A percentile compares a stretch with the other conserved stretches of the same genome.
Conservation (phyloP, 2,113 vertebrate species). For the Balaenoptera acutorostrata region DNA sequence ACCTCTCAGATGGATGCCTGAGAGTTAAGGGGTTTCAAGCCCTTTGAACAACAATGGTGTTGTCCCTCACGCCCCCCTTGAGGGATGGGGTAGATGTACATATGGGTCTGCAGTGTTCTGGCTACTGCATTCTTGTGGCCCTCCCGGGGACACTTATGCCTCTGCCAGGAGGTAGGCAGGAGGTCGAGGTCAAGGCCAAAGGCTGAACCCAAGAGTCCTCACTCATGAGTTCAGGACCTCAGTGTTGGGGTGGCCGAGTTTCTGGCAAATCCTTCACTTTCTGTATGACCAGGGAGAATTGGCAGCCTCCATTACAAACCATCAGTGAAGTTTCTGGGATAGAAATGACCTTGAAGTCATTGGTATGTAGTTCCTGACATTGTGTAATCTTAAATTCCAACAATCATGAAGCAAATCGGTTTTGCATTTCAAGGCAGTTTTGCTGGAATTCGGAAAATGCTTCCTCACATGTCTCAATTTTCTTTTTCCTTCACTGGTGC, state of each 20-base stretch:
- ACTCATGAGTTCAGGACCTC: not conserved
- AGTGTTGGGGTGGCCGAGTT: not conserved
- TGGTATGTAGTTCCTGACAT: not conserved
- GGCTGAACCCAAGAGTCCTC: not conserved
- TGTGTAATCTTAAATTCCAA: not conserved
- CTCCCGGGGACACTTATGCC: not conserved
- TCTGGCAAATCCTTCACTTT: not conserved
- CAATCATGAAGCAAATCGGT: not conserved
- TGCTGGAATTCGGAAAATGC: not conserved
- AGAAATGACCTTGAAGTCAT: not conserved
- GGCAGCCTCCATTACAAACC: not conserved
- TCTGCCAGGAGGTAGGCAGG: not conserved
- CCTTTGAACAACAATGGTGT: not conserved
- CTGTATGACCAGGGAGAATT: not conserved
- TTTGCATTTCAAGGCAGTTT: conserved; percentile 12
- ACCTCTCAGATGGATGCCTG: not conserved
- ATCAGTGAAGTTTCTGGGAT: not conserved
- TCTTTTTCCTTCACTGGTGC: not conserved
- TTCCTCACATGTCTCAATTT: not conserved
- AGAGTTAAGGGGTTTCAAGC: not conserved
- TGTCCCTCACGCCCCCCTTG: too few relatives aligned
- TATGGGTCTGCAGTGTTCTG: not conserved
- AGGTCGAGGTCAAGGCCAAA: not conserved
- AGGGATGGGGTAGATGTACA: not conserved
- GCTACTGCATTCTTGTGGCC: not conserved